Evolutionary conservation across 1,140 invertebrate genomes (phyloP), one percentile per base, ranked within the genome.

Genomic region (Calycopis cecrops): DNA sequence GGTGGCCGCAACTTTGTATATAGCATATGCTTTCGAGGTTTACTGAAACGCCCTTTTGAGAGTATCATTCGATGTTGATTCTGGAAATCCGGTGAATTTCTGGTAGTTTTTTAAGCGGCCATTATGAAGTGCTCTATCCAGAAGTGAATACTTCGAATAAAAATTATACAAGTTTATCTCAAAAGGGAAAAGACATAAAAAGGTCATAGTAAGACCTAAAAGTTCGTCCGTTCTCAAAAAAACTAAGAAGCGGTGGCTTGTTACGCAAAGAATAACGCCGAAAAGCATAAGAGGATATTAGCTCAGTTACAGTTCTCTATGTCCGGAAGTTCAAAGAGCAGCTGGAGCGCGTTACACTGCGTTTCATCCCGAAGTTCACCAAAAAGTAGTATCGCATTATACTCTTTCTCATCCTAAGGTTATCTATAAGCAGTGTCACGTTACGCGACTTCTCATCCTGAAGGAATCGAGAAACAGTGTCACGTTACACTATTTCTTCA

Each of bases 1-100:
- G 53, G 53, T 34, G 33, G 53, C 53, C 44, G 44, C 44, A 4
- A 34, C 47, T 55, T 49, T 55, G 35, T 55, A 55, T 55, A n/a
- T n/a, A n/a, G 35, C 54, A 35, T 49, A 49, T 40, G 17, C 47
- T 49, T 48, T 55, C 47, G 47, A 55, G 35, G 54, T 49, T 38
- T 55, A 55, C 47, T n/a, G 49, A 49, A 49, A 49, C 48, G 48
- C 18, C 21, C 17, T 49, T 49, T 37, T 37, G 9, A 38, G 37
- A 38, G 37, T 10, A 11, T 38, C 37, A 9, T 38, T 38, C 11
- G 37, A n/a, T n/a, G 37, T 4, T 38, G 49, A 16, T 18, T 11
- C 4, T 48, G 47, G 3, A 28, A 48, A 48, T 35, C 53, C 28
- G 33, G 14, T 35, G 42, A 55, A 54, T 55, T 48, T 37, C 42